Percentiles rank a stretch among this genome's conserved stretches.
Conservation (phyloP, 2,888 invertebrate genomes). For the Trachelus troglodyta region DNA sequence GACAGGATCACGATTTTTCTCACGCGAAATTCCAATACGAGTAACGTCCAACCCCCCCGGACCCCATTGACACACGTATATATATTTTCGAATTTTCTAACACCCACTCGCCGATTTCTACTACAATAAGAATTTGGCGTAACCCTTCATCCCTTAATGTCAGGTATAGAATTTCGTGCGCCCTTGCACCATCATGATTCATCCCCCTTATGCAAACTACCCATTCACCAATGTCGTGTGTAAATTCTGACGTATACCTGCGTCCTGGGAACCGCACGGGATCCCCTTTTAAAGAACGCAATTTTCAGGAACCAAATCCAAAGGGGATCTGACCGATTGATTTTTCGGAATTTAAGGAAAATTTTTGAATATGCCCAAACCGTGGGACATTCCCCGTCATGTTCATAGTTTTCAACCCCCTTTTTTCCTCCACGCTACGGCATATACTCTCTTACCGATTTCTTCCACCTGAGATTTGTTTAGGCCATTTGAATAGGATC, state of each 20-base stretch:
- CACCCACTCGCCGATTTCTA: background rate
- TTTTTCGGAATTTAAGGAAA: constrained; percentile 28
- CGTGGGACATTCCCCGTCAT: constrained; percentile 37
- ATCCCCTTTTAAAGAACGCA: constrained; percentile 38
- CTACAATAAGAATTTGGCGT: constrained; percentile 17
- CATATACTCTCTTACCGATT: background rate
- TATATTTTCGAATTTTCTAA: background rate
- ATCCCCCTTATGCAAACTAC: constrained; percentile 55
- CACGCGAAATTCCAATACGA: background rate
- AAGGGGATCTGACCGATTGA: constrained; percentile 37
- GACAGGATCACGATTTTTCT: background rate
- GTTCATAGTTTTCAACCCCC: background rate
- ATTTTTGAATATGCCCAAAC: constrained; percentile 32
- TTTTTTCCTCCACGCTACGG: background rate
- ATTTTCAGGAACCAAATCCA: constrained; percentile 31
- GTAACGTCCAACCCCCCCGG: background rate
- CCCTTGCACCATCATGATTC: constrained; percentile 17
- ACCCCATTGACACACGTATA: background rate
- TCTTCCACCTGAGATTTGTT: constrained; percentile 13
- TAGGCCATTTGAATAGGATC: constrained; percentile 38
- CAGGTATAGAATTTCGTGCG: constrained; percentile 30
- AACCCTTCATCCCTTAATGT: constrained; percentile 38
- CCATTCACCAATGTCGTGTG: constrained; percentile 43
- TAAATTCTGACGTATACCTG: constrained; percentile 40
- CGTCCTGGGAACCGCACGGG: constrained; percentile 33